Percentiles rank a stretch among this genome's conserved stretches.
Evolutionary conservation across 2,888 invertebrate species (phyloP).

Genomic region (Ectemnius continuus): DNA sequence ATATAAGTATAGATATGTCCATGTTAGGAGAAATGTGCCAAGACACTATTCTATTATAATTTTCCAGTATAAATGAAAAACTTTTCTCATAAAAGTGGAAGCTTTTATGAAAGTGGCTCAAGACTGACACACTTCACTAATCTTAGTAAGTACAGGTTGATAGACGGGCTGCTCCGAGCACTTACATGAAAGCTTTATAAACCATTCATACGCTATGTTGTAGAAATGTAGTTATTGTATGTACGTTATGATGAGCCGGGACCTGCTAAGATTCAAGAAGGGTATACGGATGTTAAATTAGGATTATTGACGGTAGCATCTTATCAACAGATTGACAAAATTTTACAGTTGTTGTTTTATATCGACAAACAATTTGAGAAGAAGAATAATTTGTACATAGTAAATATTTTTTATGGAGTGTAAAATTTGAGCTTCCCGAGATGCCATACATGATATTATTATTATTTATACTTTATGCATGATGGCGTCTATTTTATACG

Average conservation of each 20-base stretch:
- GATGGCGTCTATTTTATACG: neutral
- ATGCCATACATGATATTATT: constrained; percentile 45
- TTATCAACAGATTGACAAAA: constrained; percentile 2
- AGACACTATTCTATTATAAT: constrained; percentile 68
- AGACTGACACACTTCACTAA: constrained; percentile 40
- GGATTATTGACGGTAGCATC: neutral
- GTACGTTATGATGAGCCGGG: constrained; percentile 22
- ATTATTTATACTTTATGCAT: constrained; percentile 40
- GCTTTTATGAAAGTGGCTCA: constrained; percentile 55
- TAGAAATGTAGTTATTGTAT: constrained; percentile 39
- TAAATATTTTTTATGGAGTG: constrained; percentile 60
- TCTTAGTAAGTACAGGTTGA: constrained; percentile 30
- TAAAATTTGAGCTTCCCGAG: constrained; percentile 41
- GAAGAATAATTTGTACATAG: constrained; percentile 56
- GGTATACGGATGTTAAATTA: constrained; percentile 25
- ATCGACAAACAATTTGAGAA: constrained; percentile 9
- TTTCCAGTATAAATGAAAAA: constrained; percentile 65
- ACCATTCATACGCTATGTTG: constrained; percentile 26
- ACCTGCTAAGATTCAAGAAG: neutral
- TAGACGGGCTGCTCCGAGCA: constrained; percentile 39
- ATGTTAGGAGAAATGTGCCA: constrained; percentile 61
- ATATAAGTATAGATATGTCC: constrained; percentile 47
- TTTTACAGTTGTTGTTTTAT: constrained; percentile 13
- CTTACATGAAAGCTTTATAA: constrained; percentile 53
- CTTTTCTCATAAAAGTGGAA: constrained; percentile 52